Evolutionary conservation across 2,888 invertebrate species (phyloP).

Genomic region (Xestoiulus laeticollis): DNA sequence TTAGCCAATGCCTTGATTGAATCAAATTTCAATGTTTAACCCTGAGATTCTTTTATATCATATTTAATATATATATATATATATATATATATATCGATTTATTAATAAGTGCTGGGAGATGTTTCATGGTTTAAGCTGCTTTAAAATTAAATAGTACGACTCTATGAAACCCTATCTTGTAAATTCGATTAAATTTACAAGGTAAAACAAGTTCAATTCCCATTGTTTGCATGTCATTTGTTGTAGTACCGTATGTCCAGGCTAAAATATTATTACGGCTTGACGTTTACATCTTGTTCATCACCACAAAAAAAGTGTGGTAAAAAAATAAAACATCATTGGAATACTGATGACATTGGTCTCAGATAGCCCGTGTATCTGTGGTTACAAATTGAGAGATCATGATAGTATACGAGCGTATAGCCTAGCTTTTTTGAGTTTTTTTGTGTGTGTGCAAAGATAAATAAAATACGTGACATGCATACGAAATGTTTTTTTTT

Average conservation of each 20-base stretch:
- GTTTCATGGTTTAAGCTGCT: not conserved
- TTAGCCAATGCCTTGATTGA: not conserved
- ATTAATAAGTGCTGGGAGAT: not conserved
- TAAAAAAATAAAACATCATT: conserved; percentile 11
- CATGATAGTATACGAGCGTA: not conserved
- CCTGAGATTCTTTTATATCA: not conserved
- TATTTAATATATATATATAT: not conserved
- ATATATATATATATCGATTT: not conserved
- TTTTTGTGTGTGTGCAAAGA: not conserved
- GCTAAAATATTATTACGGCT: not conserved
- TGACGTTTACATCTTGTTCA: not conserved
- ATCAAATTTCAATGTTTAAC: not conserved
- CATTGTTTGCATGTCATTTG: not conserved
- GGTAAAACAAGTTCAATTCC: not conserved
- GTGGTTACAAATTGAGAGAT: not conserved
- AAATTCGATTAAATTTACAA: not conserved
- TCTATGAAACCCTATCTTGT: too few relatives aligned
- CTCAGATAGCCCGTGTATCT: not conserved
- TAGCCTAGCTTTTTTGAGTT: not conserved
- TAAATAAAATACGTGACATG: conserved; percentile 13
- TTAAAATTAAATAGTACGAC: not conserved
- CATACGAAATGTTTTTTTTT: not conserved
- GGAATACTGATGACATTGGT: not conserved
- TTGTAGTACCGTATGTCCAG: too few relatives aligned
- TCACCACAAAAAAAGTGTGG: not conserved